Base-by-base conservation (phyloP, 2,888 invertebrate species). In the Leptinotarsa juncta region DNA sequence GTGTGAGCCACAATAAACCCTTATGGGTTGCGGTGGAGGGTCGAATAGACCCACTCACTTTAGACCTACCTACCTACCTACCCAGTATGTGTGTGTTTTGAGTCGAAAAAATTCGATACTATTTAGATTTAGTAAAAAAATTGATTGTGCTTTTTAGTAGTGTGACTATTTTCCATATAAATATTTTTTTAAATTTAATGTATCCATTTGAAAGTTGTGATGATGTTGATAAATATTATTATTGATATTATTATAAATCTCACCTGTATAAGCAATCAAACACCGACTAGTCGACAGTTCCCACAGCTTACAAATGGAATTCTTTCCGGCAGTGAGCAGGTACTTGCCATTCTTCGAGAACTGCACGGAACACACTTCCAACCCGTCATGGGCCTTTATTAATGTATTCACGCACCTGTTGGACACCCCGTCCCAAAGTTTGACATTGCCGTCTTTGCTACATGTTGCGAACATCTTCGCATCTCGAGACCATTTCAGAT, bases 271-370 rank as follows among this genome's bases (percentile, higher is more conserved):
- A 0, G 97, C 97, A 81, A 99, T 98, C 51, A 99, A 90, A 87
- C 99, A 99, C 26, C 99, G 91, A 83, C 97, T 97, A 12, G 99
- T 98, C 0, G 98, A 96, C 72, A 99, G 87, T 88, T 99, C 99
- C 99, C 99, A 99, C 15, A 99, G 89, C 87, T 99, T 99, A 18
- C 99, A 97, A 42, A 98, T 91, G 0, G 98, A 98, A 88, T 99
- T 99, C 90, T 97, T 94, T 0, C 98, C 99, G 15, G 97, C 96
- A 0, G 98, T 97, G 20, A 99, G 87, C 4, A 99, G 90, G 88
- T 99, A 99, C 96, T 99, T 99, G 87, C 97, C 97, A 87, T 99
- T 99, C 81, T 96, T 92, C 0, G 98, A 96, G 88, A 99, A 99
- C 1, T 93, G 91, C 0, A 98, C 96, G 0, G 98, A 98, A 85